A percentile compares a stretch with the other conserved stretches of the same genome.
These are phyloP conservation scores for Notolabrus celidotus DNA, from an alignment of 2,797 vertebrate genomes.

Conservation along the genomic window DNA sequence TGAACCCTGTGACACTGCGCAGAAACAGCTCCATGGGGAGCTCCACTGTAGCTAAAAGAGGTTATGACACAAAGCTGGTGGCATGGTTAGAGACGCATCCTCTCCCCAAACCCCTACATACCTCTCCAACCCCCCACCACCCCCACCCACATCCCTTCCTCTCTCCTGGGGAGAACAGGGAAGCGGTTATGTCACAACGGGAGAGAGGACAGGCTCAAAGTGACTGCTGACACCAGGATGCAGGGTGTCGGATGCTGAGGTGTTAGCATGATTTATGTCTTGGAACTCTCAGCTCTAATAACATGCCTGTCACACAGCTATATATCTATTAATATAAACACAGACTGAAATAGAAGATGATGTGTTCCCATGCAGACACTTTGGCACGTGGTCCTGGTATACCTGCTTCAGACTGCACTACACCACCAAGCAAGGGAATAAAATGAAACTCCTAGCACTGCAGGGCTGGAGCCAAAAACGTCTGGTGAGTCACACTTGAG, in stretches of 20 bases:
- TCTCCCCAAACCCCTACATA: not conserved
- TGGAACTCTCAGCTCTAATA: slow-evolving; percentile 39
- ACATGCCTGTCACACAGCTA: slow-evolving; percentile 11
- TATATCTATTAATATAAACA: slow-evolving; percentile 5
- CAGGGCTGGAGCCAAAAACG: slow-evolving; percentile 19
- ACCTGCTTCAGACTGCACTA: slow-evolving; percentile 30
- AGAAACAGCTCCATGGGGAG: slow-evolving; percentile 53
- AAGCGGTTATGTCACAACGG: slow-evolving; percentile 72
- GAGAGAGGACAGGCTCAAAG: slow-evolving; percentile 51
- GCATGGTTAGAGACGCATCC: slow-evolving; percentile 44
- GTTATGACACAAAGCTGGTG: slow-evolving; percentile 71
- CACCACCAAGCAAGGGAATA: slow-evolving; percentile 1
- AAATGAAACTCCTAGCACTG: slow-evolving; percentile 30
- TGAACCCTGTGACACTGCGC: slow-evolving; percentile 72
- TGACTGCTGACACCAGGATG: slow-evolving; percentile 56
- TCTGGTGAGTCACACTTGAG: slow-evolving; percentile 32
- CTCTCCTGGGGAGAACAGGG: slow-evolving; percentile 62
- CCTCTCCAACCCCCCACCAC: slow-evolving; percentile 2
- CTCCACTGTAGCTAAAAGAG: slow-evolving; percentile 69
- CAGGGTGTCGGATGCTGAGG: slow-evolving; percentile 25
- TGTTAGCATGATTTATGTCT: slow-evolving; percentile 59
- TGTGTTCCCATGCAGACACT: slow-evolving; percentile 14
- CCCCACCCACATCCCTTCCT: not conserved
- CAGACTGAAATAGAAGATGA: slow-evolving; percentile 28
- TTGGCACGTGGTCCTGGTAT: slow-evolving; percentile 8